phyloP scores from a whole-genome alignment of 2,113 vertebrate species.

The Redunca redunca region DNA sequence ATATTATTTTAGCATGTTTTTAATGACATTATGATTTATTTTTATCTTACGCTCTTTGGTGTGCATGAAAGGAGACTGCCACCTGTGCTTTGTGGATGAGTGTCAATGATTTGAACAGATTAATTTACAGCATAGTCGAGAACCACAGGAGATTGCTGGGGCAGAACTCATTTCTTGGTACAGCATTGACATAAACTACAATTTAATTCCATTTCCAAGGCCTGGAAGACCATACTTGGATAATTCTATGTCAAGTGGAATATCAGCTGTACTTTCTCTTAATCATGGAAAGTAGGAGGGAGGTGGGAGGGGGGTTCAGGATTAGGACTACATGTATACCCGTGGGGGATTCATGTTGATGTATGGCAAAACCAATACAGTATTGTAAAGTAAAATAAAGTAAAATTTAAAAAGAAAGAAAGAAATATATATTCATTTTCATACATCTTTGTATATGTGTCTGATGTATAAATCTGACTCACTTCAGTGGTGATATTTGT shows the following conservation, averaged over 20 bases:
- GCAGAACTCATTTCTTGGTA: not conserved
- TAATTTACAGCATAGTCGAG: constrained; percentile 57
- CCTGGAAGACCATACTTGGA: not conserved
- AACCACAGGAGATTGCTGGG: constrained; percentile 36
- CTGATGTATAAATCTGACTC: not conserved
- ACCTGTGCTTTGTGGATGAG: constrained; percentile 84
- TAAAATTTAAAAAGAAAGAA: not conserved
- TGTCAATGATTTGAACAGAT: constrained; percentile 75
- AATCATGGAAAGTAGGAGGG: not conserved
- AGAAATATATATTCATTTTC: not conserved
- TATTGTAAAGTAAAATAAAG: no score
- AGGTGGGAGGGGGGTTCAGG: no score
- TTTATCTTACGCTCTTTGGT: constrained; percentile 79
- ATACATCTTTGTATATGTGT: not conserved
- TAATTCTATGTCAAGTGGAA: not conserved
- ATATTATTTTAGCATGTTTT: constrained; percentile 80
- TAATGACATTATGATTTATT: constrained; percentile 79
- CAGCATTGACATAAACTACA: not conserved
- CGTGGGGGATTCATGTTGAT: no score
- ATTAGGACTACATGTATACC: no score
- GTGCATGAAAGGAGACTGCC: constrained; percentile 71
- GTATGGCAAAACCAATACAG: no score
- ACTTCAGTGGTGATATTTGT: not conserved
- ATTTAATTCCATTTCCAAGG: constrained; percentile 40
- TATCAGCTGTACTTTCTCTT: constrained; percentile 37